These are phyloP conservation scores for Amitus sp. DNA, from an alignment of 2,888 invertebrate species.

Conservation along the genomic window DNA sequence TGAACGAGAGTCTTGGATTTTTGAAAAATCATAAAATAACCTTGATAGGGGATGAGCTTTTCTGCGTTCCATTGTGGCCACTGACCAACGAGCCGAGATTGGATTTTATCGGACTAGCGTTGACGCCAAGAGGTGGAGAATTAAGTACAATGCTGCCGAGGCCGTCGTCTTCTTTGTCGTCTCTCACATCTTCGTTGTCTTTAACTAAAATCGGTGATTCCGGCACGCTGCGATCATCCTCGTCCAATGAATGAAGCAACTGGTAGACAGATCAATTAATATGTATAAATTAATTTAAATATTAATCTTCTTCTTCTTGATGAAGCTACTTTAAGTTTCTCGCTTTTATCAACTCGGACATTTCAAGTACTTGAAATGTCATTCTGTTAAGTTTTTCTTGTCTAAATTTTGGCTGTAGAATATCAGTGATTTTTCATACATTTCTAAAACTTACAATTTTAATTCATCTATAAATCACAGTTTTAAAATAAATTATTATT, in stretches of 20 bases:
- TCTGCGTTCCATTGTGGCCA: constrained; percentile 59
- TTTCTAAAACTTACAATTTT: constrained; percentile 4
- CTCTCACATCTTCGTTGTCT: constrained; percentile 41
- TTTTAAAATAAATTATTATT: too few species aligned
- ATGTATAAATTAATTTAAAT: too few species aligned
- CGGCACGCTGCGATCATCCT: constrained; percentile 74
- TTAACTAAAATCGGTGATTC: constrained; percentile 58
- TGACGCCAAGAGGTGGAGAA: constrained; percentile 58
- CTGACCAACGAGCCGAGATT: constrained; percentile 51
- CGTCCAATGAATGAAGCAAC: constrained; percentile 81
- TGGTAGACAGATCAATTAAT: too few species aligned
- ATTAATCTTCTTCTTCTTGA: too few species aligned
- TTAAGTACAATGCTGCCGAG: constrained; percentile 46
- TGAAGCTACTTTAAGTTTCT: too few species aligned
- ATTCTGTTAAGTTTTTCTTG: too few species aligned
- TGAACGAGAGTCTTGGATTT: constrained; percentile 4
- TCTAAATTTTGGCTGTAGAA: too few species aligned
- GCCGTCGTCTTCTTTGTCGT: constrained; percentile 29
- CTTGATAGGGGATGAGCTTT: constrained; percentile 57
- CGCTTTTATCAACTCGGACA: too few species aligned
- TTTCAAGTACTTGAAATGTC: too few species aligned
- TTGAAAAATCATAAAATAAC: too few species aligned
- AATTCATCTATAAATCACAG: constrained; percentile 1
- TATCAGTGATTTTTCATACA: too few species aligned
- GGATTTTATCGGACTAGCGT: constrained; percentile 55